A percentile compares a stretch with the other conserved stretches of the same genome.
Conservation (phyloP, 1,140 invertebrate genomes). For the Globodera rostochiensis region DNA sequence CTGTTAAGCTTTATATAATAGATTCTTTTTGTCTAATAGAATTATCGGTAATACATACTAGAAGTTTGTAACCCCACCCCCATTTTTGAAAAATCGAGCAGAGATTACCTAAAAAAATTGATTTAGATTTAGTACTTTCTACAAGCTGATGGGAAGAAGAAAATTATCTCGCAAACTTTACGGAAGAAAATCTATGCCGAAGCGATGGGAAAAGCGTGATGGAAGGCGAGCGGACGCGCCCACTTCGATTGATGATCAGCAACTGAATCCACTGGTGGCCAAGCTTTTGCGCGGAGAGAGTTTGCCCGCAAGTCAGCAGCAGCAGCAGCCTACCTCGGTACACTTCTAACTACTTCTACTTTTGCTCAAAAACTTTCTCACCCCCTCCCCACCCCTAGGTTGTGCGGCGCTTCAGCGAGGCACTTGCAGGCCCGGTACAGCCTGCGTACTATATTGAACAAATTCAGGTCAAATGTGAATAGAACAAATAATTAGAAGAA, state of each 20-base stretch:
- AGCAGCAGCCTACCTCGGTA: neutral
- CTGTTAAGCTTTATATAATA: too few relatives aligned
- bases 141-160: neutral
- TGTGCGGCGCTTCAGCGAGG: slow-evolving; percentile 6
- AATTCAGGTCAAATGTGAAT: neutral
- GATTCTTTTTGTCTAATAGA: too few relatives aligned
- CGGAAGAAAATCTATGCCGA: neutral
- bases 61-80: too few relatives aligned
- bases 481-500: neutral
- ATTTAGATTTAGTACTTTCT: neutral
- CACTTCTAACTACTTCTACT: neutral
- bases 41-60: too few relatives aligned
- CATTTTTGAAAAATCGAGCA: too few relatives aligned
- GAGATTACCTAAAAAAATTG: too few relatives aligned
- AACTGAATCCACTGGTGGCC: slow-evolving; percentile 10
- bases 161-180: neutral
- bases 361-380: neutral
- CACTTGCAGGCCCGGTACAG: neutral
- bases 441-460: slow-evolving; percentile 4
- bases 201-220: neutral
- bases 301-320: neutral
- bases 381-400: neutral
- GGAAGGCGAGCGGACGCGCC: neutral
- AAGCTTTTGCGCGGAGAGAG: slow-evolving; percentile 12
- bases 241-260: neutral